Evolutionary conservation across 2,797 vertebrate genomes (phyloP).

Genomic region (Streptopelia turtur): DNA sequence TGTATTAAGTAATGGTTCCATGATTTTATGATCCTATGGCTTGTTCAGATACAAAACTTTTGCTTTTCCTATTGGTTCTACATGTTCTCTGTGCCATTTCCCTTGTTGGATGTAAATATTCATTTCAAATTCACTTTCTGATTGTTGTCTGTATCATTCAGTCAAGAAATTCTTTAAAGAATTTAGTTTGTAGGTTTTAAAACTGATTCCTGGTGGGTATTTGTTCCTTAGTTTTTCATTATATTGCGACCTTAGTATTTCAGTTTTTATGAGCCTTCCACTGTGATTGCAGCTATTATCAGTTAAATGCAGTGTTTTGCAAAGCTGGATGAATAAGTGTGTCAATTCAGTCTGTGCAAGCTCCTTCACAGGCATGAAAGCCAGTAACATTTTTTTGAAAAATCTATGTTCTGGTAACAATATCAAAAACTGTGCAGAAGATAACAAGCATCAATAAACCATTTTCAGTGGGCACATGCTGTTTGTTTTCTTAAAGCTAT

Average conservation of each 20-base stretch:
- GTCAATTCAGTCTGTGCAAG: background rate
- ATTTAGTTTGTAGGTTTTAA: background rate
- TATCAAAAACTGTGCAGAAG: background rate
- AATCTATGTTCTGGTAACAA: background rate
- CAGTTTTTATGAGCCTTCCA: background rate
- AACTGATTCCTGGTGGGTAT: background rate
- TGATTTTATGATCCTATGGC: background rate
- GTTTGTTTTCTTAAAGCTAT: background rate
- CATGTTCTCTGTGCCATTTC: background rate
- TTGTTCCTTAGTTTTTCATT: slow-evolving; percentile 4
- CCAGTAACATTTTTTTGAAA: background rate
- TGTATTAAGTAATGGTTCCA: background rate
- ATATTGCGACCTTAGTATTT: background rate
- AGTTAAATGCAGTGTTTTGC: background rate
- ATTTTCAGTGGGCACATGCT: background rate
- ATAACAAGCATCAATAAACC: background rate
- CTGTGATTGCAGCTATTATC: background rate
- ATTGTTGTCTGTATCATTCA: background rate
- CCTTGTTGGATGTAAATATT: background rate
- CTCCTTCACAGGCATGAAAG: background rate
- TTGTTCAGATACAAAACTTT: background rate
- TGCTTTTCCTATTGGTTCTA: background rate
- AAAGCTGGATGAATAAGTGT: background rate
- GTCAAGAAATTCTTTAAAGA: background rate
- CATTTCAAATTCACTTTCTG: background rate